These are phyloP conservation scores for Tragulus kanchil DNA, from an alignment of 2,113 vertebrate species.

Conservation along the genomic window DNA sequence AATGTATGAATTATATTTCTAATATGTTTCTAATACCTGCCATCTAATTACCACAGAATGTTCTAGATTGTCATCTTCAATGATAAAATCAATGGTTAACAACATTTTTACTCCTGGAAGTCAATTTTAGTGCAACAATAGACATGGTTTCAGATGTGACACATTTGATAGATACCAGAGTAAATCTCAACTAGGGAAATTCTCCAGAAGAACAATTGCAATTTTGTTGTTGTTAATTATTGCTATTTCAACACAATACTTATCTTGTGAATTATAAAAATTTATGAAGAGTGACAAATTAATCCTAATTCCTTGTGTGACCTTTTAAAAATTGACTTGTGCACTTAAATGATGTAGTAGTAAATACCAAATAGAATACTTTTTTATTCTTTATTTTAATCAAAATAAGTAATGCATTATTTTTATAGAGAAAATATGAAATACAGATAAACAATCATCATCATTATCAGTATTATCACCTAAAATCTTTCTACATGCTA, in stretches of 20 bases:
- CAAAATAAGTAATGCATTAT: constrained; percentile 30
- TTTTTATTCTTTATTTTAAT: constrained; percentile 26
- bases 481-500: background rate
- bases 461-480: background rate
- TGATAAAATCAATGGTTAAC: constrained; percentile 1
- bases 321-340: background rate
- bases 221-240: background rate
- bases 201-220: background rate
- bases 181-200: background rate
- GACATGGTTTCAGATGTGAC: background rate
- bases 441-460: background rate
- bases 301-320: background rate
- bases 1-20: background rate
- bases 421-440: background rate
- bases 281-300: background rate
- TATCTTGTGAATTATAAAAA: background rate
- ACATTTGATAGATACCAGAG: background rate
- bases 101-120: background rate
- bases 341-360: background rate
- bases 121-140: background rate
- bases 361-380: background rate
- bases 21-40: background rate
- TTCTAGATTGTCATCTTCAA: background rate
- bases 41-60: background rate
- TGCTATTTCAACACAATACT: background rate